Evolutionary conservation across 2,113 vertebrate genomes (phyloP).

Genomic region (Eubucco bourcierii): DNA sequence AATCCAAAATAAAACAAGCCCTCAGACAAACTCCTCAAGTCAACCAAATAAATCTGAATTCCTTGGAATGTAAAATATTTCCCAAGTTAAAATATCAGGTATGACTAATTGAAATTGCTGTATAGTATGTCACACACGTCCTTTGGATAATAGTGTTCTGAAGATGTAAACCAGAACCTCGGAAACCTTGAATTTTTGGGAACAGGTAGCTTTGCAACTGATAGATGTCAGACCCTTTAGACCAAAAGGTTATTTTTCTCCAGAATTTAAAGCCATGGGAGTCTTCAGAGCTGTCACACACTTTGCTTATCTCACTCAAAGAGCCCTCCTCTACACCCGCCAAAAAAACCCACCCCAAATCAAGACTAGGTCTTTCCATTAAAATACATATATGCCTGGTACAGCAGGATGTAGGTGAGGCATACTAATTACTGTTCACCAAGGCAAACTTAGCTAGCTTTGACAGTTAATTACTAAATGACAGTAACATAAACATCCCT

Average conservation of each 20-base stretch:
- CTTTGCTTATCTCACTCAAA: neutral
- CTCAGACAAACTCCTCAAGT: neutral
- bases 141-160: neutral
- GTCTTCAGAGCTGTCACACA: no score
- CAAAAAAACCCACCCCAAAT: neutral
- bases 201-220: neutral
- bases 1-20: neutral
- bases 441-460: neutral
- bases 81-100: neutral
- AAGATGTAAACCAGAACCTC: neutral
- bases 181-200: neutral
- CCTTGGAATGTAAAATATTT: neutral
- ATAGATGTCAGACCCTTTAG: neutral
- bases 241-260: neutral
- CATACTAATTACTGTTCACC: neutral
- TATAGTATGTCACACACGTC: neutral
- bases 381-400: neutral
- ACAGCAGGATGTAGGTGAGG: neutral
- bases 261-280: neutral
- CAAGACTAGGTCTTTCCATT: neutral
- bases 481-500: neutral
- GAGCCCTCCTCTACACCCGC: rapidly evolving
- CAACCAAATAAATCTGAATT: neutral
- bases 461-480: neutral
- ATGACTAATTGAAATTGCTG: neutral